Conservation (phyloP, 2,888 invertebrate species). For the Lamproptera curius region DNA sequence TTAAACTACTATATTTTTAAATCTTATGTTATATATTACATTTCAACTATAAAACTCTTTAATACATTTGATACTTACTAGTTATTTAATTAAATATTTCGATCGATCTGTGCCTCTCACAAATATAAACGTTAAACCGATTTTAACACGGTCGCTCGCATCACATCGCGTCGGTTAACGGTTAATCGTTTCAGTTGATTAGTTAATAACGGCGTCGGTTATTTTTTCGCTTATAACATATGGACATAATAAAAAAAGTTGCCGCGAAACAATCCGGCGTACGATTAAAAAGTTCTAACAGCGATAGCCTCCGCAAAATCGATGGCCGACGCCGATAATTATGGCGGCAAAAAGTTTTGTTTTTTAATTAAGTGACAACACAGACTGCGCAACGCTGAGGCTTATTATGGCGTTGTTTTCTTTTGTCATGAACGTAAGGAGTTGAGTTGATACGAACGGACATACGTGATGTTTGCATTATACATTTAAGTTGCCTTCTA, state of each 20-base stretch:
- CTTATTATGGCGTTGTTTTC: slow-evolving; percentile 20
- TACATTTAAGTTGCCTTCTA: too few relatives aligned
- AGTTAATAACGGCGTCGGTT: slow-evolving; percentile 13
- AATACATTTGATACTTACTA: too few relatives aligned
- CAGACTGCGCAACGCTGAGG: slow-evolving; percentile 13
- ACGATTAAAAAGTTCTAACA: slow-evolving; percentile 44
- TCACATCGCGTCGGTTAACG: background rate
- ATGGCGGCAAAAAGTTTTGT: slow-evolving; percentile 21
- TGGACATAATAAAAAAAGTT: slow-evolving; percentile 21
- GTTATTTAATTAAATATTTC: too few relatives aligned
- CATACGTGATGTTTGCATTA: too few relatives aligned
- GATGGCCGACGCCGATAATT: slow-evolving; percentile 31
- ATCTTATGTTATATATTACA: too few relatives aligned
- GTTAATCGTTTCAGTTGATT: slow-evolving; percentile 1
- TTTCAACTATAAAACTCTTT: too few relatives aligned
- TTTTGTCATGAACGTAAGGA: slow-evolving; percentile 21
- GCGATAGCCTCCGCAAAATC: slow-evolving; percentile 48
- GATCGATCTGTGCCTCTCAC: too few relatives aligned
- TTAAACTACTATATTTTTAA: too few relatives aligned
- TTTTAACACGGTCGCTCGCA: background rate
- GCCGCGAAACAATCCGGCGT: slow-evolving; percentile 27
- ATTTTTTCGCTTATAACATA: too few relatives aligned
- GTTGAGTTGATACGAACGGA: background rate
- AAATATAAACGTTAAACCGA: too few relatives aligned
- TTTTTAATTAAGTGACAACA: slow-evolving; percentile 23